Percentiles rank a stretch among this genome's conserved stretches.
These are phyloP conservation scores for Eupelmus urozonus DNA, from an alignment of 2,888 invertebrate species.

Conservation along the genomic window DNA sequence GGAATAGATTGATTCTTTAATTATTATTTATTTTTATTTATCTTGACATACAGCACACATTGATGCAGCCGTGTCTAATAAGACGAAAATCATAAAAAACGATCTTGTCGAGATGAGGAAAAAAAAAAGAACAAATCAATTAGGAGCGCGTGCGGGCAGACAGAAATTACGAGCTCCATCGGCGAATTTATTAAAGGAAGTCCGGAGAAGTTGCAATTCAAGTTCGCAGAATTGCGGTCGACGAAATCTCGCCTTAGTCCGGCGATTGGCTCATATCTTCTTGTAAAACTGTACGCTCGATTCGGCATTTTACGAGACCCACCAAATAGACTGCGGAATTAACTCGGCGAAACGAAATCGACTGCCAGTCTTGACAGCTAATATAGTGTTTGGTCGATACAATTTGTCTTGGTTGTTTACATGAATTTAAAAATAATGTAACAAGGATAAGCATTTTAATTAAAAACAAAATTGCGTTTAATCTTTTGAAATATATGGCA, in stretches of 20 bases:
- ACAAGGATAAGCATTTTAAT: neutral
- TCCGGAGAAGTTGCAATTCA: constrained; percentile 29
- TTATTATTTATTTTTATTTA: constrained; percentile 4
- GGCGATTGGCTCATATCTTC: constrained; percentile 64
- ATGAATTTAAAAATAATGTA: neutral
- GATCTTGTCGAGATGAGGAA: neutral
- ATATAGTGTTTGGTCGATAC: neutral
- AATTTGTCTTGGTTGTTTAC: neutral
- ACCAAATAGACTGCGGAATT: constrained; percentile 62
- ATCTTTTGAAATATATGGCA: too few species aligned
- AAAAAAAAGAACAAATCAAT: constrained; percentile 41
- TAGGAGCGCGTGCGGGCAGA: neutral
- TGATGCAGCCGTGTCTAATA: constrained; percentile 7
- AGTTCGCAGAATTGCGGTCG: neutral
- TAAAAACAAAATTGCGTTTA: too few species aligned
- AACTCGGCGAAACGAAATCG: constrained; percentile 25
- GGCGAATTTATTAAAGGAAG: constrained; percentile 30
- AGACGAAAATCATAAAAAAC: constrained; percentile 11
- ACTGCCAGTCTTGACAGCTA: neutral
- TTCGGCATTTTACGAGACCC: constrained; percentile 63
- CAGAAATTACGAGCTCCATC: constrained; percentile 12
- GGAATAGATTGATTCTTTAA: too few species aligned
- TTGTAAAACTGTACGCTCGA: constrained; percentile 63
- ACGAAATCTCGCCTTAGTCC: constrained; percentile 50
- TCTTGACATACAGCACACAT: neutral